A percentile compares a stretch with the other conserved stretches of the same genome.
Conservation (phyloP, 2,113 vertebrate species). For the Chloropsis cyanopogon region DNA sequence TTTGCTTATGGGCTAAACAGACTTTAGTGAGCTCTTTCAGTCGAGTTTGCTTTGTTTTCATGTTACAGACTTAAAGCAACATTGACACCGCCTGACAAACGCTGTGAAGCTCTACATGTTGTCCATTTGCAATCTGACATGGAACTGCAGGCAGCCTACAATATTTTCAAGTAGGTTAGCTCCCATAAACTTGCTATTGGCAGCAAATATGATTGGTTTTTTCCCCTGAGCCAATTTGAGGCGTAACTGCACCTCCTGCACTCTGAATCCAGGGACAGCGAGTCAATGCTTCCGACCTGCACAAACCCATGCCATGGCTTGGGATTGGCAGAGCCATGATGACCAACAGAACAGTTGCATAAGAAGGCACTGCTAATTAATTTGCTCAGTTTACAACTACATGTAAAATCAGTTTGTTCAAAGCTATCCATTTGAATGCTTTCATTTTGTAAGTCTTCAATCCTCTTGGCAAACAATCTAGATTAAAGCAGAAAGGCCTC, state of each 20-base stretch:
- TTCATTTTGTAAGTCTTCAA: neutral
- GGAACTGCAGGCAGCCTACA: neutral
- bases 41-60: constrained; percentile 76
- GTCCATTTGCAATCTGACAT: constrained; percentile 55
- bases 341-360: neutral
- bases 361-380: constrained; percentile 26
- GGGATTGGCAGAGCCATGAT: neutral
- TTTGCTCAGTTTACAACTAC: constrained; percentile 21
- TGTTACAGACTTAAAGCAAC: constrained; percentile 76
- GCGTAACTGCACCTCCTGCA: neutral
- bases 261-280: neutral
- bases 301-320: neutral
- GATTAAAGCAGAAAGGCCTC: constrained; percentile 52
- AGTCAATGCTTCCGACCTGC: neutral
- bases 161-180: neutral
- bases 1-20: constrained; percentile 74
- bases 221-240: neutral
- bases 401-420: neutral
- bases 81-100: constrained; percentile 65
- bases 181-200: neutral
- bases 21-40: constrained; percentile 58
- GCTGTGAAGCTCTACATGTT: constrained; percentile 43
- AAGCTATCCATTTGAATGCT: neutral
- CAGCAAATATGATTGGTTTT: neutral
- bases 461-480: constrained; percentile 15